Conservation (phyloP, 2,797 vertebrate species). For the Macropodus opercularis region DNA sequence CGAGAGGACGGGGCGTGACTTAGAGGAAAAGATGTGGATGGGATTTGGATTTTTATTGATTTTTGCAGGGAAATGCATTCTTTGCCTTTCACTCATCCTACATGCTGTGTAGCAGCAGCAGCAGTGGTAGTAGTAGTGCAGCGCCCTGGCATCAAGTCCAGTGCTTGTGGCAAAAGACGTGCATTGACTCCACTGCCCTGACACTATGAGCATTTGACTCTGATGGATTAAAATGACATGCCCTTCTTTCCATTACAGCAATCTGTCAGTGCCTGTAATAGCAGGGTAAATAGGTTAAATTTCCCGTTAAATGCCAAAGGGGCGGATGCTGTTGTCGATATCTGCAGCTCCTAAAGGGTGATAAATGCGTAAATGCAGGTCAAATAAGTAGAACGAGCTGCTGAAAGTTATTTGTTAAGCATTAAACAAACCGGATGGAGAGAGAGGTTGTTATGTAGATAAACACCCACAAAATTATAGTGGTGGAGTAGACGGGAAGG, state of each 20-base stretch:
- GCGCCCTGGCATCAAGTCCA: constrained; percentile 1
- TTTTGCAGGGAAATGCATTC: constrained; percentile 24
- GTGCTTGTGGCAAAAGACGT: not conserved
- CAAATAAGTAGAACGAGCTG: not conserved
- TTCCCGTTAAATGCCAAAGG: not conserved
- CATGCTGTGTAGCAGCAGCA: constrained; percentile 15
- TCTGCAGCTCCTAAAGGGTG: not conserved
- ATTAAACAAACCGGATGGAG: constrained; percentile 4
- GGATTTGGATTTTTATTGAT: constrained; percentile 50
- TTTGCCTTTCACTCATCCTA: constrained; percentile 29
- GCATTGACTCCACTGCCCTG: not conserved
- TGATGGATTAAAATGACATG: not conserved
- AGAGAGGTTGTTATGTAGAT: constrained; percentile 20
- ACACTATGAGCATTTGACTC: not conserved
- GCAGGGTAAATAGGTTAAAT: not conserved
- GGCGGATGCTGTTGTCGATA: not conserved
- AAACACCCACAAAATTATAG: constrained; percentile 12
- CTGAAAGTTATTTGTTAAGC: not conserved
- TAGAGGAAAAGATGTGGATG: constrained; percentile 38
- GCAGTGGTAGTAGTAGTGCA: not conserved
- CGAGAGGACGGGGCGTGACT: constrained; percentile 22
- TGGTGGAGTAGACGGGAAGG: no score
- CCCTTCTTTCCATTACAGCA: not conserved
- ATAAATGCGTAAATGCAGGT: constrained; percentile 5
- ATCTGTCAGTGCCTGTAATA: not conserved